Evolutionary conservation across 2,113 vertebrate genomes (phyloP), one percentile per base, ranked within the genome.

Genomic region (Rana temporaria): DNA sequence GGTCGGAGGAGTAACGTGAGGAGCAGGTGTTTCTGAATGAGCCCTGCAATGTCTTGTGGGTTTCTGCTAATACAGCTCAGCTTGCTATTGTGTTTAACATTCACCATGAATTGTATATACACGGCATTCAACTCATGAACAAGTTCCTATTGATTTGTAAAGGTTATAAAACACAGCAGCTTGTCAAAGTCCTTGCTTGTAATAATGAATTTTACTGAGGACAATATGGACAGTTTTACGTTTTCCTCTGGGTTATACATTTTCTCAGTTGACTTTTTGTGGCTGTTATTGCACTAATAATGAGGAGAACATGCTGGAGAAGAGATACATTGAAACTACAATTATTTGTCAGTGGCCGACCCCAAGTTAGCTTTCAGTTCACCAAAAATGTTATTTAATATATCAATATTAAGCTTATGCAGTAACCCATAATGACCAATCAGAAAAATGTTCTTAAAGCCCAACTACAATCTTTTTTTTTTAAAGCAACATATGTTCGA

Each of bases 131-230:
- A 59, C 55, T 69, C 34, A 26, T 70, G 78, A 55, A 69, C 56
- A 80, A 70, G 52, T 62, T 70, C 78, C 34, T 70, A 80, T 80
- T 70, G 78, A 80, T 80, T 80, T 80, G 48, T 52, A 80, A 70
- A 69, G 78, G 64, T 59, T 59, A 70, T 60, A 80, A 68, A 80
- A 68, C 38, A 60, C 67, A 71, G 78, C 78, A 60, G 32, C 78
- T 48, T 80, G 66, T 70, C 66, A 80, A 80, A 67, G 78, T 26
- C 78, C 62, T 80, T 60, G 66, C 56, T 70, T 59, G 22, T 20
- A 70, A 60, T 80, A 80, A 70, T 80, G 66, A 62, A 66, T 78
- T 67, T 64, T 18, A 42, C 52, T 32, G 3, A 48, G 53, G 76
- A 78, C 64, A 67, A 17, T 67, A 56, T 67, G 48, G 76, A 56